A percentile compares a stretch with the other conserved stretches of the same genome.
These are phyloP conservation scores for Struthidea cinerea DNA, from an alignment of 2,113 vertebrate species.

Conservation along the genomic window DNA sequence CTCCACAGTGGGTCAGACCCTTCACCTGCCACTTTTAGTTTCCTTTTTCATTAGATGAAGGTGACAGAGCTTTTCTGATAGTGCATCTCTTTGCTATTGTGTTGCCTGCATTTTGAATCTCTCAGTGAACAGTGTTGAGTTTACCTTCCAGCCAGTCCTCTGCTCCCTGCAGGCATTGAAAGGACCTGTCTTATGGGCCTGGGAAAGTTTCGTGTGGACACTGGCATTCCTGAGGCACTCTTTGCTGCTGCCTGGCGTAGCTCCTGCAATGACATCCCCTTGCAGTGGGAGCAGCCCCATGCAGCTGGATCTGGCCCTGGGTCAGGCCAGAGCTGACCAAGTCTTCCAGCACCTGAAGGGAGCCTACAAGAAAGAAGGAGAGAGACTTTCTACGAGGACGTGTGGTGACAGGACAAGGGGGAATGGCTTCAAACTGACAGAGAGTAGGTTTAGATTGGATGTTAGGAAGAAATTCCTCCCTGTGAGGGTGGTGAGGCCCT, in stretches of 20 bases:
- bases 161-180: background rate
- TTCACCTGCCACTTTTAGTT: background rate
- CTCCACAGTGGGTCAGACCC: background rate
- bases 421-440: background rate
- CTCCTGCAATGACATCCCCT: background rate
- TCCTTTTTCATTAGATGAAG: background rate
- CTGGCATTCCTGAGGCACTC: background rate
- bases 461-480: background rate
- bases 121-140: accelerated
- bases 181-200: background rate
- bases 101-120: background rate
- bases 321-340: background rate
- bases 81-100: background rate
- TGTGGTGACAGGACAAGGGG: background rate
- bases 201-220: accelerated
- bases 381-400: background rate
- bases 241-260: background rate
- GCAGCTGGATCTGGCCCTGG: background rate
- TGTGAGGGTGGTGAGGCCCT: background rate
- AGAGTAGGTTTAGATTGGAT: background rate
- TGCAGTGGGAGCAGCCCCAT: background rate
- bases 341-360: background rate
- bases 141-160: background rate
- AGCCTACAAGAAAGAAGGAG: background rate
- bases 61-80: background rate